Evolutionary conservation across 2,888 invertebrate species (phyloP).

Genomic region (Bhutanitis thaidina): DNA sequence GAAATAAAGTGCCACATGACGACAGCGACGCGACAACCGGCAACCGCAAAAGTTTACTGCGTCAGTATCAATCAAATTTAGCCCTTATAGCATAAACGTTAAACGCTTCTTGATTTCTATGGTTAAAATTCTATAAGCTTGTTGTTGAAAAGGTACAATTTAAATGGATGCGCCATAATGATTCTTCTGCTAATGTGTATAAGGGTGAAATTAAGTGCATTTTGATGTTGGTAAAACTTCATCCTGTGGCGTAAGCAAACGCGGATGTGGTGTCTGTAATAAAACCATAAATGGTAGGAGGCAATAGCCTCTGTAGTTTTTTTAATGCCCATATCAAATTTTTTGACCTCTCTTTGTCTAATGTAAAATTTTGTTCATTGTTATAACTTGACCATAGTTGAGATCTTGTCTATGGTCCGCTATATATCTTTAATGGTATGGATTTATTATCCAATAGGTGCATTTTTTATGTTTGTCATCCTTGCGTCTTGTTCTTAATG

Average conservation of each 20-base stretch:
- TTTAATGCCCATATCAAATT: background rate
- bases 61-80: background rate
- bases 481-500: no score
- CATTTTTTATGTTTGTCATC: no score
- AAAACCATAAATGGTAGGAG: constrained; percentile 33
- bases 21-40: constrained; percentile 23
- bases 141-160: constrained; percentile 3
- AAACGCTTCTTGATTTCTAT: background rate
- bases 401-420: no score
- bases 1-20: constrained; percentile 30
- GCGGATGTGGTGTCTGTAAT: constrained; percentile 59
- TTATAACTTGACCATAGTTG: no score
- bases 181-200: constrained; percentile 20
- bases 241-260: constrained; percentile 61
- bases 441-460: no score
- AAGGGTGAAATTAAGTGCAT: constrained; percentile 18
- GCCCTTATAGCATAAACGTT: background rate
- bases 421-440: no score
- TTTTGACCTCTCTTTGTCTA: no score
- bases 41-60: constrained; percentile 8
- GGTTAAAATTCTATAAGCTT: background rate
- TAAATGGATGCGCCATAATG: constrained; percentile 20
- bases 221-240: constrained; percentile 30
- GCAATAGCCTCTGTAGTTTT: constrained; percentile 17
- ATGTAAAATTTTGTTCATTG: no score